A percentile compares a stretch with the other conserved stretches of the same genome.
These are phyloP conservation scores for Scatophagus argus DNA, from an alignment of 2,113 vertebrate species.

Conservation along the genomic window DNA sequence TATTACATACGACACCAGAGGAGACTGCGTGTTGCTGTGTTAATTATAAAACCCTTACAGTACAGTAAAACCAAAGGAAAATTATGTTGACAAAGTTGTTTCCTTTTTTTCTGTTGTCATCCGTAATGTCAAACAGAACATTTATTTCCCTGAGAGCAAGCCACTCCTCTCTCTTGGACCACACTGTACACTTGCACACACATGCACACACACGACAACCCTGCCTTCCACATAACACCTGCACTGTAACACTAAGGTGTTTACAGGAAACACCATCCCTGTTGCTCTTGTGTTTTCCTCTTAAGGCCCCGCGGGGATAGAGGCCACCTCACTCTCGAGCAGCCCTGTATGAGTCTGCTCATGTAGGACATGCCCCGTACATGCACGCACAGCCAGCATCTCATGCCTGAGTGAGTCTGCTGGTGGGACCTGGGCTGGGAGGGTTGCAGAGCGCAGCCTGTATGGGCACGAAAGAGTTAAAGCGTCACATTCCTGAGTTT, in stretches of 20 bases:
- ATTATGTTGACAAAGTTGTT: not conserved
- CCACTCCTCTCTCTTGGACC: constrained; percentile 17
- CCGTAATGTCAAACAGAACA: not conserved
- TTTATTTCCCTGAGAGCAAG: constrained; percentile 18
- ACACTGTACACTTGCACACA: constrained; percentile 15
- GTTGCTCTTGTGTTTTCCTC: constrained; percentile 72
- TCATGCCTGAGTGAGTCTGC: constrained; percentile 69
- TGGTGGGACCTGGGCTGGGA: constrained; percentile 39
- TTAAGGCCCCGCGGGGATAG: constrained; percentile 64
- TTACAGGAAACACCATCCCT: constrained; percentile 74
- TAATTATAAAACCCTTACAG: not conserved
- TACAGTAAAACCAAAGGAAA: not conserved
- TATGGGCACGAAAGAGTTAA: constrained; percentile 71
- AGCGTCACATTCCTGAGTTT: constrained; percentile 70
- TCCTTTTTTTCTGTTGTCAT: not conserved
- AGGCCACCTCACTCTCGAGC: constrained; percentile 65
- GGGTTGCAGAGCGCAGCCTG: constrained; percentile 44
- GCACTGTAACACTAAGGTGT: constrained; percentile 64
- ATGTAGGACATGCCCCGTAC: constrained; percentile 75
- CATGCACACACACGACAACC: not conserved
- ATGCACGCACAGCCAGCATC: constrained; percentile 68
- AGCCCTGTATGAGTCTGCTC: constrained; percentile 73
- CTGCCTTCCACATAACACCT: constrained; percentile 50
- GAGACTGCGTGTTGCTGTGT: constrained; percentile 13
- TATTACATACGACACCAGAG: constrained; percentile 28